These are phyloP conservation scores for Dolichoris vasculosae DNA, from an alignment of 1,140 invertebrate species.

Conservation along the genomic window DNA sequence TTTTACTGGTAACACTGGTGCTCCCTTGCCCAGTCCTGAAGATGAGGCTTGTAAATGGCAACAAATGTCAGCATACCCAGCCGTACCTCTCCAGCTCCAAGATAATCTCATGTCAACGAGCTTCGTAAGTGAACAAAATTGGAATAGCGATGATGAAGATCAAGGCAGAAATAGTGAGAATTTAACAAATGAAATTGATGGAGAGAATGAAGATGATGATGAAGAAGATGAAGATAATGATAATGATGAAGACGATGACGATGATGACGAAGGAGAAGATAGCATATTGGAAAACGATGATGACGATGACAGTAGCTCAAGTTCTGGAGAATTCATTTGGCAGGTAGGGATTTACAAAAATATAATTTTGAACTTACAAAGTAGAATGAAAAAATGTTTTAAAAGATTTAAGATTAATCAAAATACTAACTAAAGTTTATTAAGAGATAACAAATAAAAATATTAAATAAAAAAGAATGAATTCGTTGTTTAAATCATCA, in stretches of 20 bases:
- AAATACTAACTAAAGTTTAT: background rate
- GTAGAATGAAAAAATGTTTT: too few relatives aligned
- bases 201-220: slow-evolving; percentile 45
- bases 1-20: slow-evolving; percentile 58
- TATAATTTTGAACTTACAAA: too few relatives aligned
- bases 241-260: slow-evolving; percentile 47
- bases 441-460: too few relatives aligned
- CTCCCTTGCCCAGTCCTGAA: slow-evolving; percentile 71
- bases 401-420: too few relatives aligned
- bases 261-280: slow-evolving; percentile 64
- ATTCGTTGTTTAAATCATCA: background rate
- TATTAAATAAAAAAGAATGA: background rate
- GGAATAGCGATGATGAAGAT: slow-evolving; percentile 63
- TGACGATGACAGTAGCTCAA: slow-evolving; percentile 70
- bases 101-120: slow-evolving; percentile 73
- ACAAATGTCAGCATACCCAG: slow-evolving; percentile 63
- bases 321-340: slow-evolving; percentile 86
- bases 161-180: slow-evolving; percentile 14
- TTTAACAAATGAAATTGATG: slow-evolving; percentile 39
- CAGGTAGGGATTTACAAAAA: too few relatives aligned
- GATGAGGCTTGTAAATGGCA: slow-evolving; percentile 71
- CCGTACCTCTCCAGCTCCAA: slow-evolving; percentile 63
- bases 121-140: slow-evolving; percentile 68
- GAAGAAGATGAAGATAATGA: slow-evolving; percentile 30
- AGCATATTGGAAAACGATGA: slow-evolving; percentile 48